phyloP scores from a whole-genome alignment of 2,113 vertebrate genomes.

The Myrmophylax atrothorax region DNA sequence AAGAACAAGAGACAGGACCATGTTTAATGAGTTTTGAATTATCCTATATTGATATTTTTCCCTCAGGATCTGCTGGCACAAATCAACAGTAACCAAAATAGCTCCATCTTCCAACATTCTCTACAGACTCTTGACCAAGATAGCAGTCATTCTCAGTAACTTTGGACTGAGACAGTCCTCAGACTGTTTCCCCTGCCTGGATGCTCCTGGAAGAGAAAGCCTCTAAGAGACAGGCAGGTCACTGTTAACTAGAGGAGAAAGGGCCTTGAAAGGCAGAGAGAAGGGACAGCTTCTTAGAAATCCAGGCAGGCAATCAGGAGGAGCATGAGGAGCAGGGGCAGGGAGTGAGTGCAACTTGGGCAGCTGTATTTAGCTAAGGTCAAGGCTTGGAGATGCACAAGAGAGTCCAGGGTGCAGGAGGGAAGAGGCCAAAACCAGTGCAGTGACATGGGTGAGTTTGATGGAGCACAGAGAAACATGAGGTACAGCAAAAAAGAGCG shows the following conservation, averaged over 20 bases:
- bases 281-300: background rate
- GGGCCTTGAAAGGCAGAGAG: background rate
- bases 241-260: background rate
- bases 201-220: background rate
- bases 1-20: background rate
- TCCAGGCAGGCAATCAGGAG: background rate
- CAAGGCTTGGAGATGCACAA: background rate
- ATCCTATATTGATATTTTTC: background rate
- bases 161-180: background rate
- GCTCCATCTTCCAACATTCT: background rate
- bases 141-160: background rate
- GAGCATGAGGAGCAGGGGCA: background rate
- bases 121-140: background rate
- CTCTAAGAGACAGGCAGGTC: background rate
- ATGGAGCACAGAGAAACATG: background rate
- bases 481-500: background rate
- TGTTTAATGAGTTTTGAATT: background rate
- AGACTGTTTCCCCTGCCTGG: rapidly evolving
- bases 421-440: background rate
- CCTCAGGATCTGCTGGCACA: background rate
- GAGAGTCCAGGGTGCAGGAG: background rate
- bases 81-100: background rate
- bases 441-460: background rate
- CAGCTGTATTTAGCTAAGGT: background rate
- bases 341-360: background rate